phyloP scores from a whole-genome alignment of 1,140 invertebrate species.

The Asobara japonica region DNA sequence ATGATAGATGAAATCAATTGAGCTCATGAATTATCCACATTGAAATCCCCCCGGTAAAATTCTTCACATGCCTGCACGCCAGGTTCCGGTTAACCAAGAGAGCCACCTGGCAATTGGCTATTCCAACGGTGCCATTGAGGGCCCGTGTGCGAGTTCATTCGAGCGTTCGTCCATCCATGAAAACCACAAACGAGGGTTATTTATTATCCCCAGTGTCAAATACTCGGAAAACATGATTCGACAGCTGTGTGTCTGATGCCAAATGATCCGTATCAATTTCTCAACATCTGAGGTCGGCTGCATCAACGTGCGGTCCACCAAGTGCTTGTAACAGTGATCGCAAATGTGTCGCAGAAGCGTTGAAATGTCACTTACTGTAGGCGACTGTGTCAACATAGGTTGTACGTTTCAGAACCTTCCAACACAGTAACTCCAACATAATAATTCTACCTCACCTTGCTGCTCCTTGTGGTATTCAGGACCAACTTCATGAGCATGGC shows the following conservation, averaged over 20 bases:
- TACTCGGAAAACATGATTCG: neutral
- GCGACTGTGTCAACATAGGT: too few relatives aligned
- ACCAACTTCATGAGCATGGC: too few relatives aligned
- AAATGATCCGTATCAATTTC: conserved; percentile 9
- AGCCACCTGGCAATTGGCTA: conserved; percentile 14
- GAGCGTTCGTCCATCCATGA: conserved; percentile 20
- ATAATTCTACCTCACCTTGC: too few relatives aligned
- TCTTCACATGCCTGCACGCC: conserved; percentile 21
- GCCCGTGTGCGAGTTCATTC: neutral
- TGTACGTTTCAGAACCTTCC: too few relatives aligned
- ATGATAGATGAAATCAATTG: conserved; percentile 15
- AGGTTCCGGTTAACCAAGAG: conserved; percentile 28
- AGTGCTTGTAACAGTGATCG: too few relatives aligned
- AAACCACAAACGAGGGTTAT: conserved; percentile 33
- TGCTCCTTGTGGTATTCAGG: too few relatives aligned
- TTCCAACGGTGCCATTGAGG: conserved; percentile 17
- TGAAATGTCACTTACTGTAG: too few relatives aligned
- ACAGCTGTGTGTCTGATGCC: neutral
- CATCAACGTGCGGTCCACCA: neutral
- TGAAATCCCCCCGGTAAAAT: conserved; percentile 11
- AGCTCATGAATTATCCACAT: conserved; percentile 15
- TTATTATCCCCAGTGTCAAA: conserved; percentile 23
- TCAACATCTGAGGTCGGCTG: neutral
- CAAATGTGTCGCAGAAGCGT: too few relatives aligned
- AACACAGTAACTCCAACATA: too few relatives aligned